These are phyloP conservation scores for Vulpes ferrilata DNA, from an alignment of 2,113 vertebrate genomes.

Conservation along the genomic window DNA sequence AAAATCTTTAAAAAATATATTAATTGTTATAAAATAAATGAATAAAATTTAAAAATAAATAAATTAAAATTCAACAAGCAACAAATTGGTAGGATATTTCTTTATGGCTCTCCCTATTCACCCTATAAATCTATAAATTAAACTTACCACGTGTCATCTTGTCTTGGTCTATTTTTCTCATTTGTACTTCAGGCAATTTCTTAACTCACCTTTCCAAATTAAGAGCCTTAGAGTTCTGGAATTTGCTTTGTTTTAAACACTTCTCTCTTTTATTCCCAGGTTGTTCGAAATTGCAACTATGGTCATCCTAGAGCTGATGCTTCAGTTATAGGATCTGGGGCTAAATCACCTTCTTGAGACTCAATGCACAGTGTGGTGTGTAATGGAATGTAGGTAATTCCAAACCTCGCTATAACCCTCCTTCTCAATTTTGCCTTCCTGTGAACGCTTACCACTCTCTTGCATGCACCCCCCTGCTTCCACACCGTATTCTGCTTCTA, in stretches of 20 bases:
- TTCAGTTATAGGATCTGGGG: background rate
- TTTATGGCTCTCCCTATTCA: background rate
- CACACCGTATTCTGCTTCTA: background rate
- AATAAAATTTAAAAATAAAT: background rate
- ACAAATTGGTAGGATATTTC: background rate
- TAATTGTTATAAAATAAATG: background rate
- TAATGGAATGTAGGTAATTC: background rate
- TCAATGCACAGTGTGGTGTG: background rate
- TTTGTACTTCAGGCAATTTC: background rate
- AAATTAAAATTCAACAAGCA: background rate
- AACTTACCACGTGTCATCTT: background rate
- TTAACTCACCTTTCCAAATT: background rate
- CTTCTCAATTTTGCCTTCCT: background rate
- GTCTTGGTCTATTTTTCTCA: background rate
- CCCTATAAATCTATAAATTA: background rate
- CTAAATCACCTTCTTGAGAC: background rate
- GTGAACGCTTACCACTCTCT: background rate
- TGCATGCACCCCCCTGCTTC: fast-evolving
- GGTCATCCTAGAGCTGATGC: background rate
- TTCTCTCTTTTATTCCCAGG: background rate
- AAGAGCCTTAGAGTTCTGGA: background rate
- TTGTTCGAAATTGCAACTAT: background rate
- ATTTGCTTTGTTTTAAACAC: background rate
- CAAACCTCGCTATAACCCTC: background rate
- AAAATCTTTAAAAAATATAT: background rate